phyloP scores from a whole-genome alignment of 37 sponge, comb jelly and placozoan genomes.

The Aplysina aerophoba region DNA sequence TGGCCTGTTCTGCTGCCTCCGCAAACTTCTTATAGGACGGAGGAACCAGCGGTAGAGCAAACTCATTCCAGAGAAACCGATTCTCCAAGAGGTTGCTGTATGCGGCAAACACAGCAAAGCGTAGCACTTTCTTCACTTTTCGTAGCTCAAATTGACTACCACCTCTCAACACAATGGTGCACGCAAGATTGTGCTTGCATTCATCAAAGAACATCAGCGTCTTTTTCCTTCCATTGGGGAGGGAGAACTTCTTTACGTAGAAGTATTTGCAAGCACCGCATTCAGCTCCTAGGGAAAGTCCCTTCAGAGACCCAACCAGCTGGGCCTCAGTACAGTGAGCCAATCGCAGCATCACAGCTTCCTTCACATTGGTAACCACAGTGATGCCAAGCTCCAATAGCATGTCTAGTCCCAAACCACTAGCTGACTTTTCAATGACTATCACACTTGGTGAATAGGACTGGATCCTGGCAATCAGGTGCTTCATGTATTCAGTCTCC shows the following conservation, averaged over 20 bases:
- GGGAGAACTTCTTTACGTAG: constrained; percentile 65
- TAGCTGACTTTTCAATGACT: constrained; percentile 90
- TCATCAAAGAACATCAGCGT: constrained; percentile 92
- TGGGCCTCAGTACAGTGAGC: constrained; percentile 81
- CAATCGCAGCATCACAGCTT: constrained; percentile 78
- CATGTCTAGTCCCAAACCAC: constrained; percentile 87
- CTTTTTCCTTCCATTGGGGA: constrained; percentile 76
- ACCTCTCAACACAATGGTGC: constrained; percentile 85
- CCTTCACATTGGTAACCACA: constrained; percentile 89
- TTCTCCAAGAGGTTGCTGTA: constrained; percentile 84
- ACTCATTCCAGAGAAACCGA: constrained; percentile 66
- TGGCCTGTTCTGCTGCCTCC: no score
- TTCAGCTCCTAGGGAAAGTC: constrained; percentile 68
- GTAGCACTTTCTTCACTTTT: constrained; percentile 83
- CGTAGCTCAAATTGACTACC: constrained; percentile 57
- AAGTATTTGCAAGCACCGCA: constrained; percentile 91
- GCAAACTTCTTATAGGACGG: neutral
- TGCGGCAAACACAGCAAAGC: constrained; percentile 70
- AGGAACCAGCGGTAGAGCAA: constrained; percentile 51
- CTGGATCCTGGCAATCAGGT: constrained; percentile 73
- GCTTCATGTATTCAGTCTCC: constrained; percentile 87
- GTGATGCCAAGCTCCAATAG: constrained; percentile 81
- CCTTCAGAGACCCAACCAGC: constrained; percentile 79
- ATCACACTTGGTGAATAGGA: constrained; percentile 80
- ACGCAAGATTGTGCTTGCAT: constrained; percentile 74